Base-by-base conservation (phyloP, 1,140 invertebrate genomes). In the Brachionus angularis region DNA sequence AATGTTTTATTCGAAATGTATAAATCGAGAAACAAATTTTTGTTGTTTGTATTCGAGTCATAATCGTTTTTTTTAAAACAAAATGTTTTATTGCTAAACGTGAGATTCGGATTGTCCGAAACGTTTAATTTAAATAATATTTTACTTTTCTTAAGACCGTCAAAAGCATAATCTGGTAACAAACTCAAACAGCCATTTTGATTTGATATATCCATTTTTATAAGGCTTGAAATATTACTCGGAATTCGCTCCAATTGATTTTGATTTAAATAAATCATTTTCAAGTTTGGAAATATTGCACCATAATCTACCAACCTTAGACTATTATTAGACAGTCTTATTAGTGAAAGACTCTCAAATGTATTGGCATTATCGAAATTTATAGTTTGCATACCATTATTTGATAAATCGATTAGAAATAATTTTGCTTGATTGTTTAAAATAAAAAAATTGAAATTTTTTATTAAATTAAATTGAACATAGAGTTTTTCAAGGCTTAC, bases 241-340 rank as follows among this genome's bases (percentile, higher is more conserved):
- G 53, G 53, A 21, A 58, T 36, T 12, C 14, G 0, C 21, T 39
- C 10, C 33, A 58, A 39, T 39, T 42, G 39, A 33, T 58, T 58
- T 21, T 36, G 36, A 25, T 58, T 34, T 23, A 58, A 58, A 39
- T 58, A 58, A 1, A 58, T 21, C 53, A 58, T 58, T 14, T 16
- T 36, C 7, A 58, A 0, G n/a, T 39, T 42, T 10, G 10, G 10
- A 18, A 39, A 39, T 4, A 14, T 23, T 3, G 16, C 10, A 10
- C 39, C 34, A 23, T 42, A 58, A 18, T 58, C 53, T 12, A 58
- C 23, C 10, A 3, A 23, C 8, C 23, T n/a, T 21, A 58, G 33
- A 39, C n/a, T 58, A 23, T 58, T 58, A 2, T 58, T 18, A 2
- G 53, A 58, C 1, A 58, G 33, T 58, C 53, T 58, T 23, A 58